Percentiles rank a stretch among this genome's conserved stretches.
Evolutionary conservation across 2,888 invertebrate genomes (phyloP).

Genomic region (Oegoconia quadripuncta): DNA sequence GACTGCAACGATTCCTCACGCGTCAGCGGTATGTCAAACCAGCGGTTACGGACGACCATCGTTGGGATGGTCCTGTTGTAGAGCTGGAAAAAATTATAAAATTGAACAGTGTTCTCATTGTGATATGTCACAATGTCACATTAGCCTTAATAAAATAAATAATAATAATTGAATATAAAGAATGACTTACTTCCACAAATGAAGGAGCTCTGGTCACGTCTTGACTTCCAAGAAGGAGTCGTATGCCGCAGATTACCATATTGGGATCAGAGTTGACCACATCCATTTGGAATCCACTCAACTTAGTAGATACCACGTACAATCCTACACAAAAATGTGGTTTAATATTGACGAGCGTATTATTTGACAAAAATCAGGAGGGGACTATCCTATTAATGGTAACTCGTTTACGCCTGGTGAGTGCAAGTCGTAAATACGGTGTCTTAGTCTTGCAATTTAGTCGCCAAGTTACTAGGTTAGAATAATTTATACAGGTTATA

Average conservation of each 20-base stretch:
- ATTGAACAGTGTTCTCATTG: constrained; percentile 1
- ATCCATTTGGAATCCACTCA: constrained; percentile 93
- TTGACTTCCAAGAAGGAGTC: constrained; percentile 92
- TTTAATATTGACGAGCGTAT: constrained; percentile 4
- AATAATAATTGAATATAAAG: constrained; percentile 1
- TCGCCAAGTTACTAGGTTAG: no score
- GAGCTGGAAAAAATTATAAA: constrained; percentile 54
- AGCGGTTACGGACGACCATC: constrained; percentile 86
- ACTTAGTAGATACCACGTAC: constrained; percentile 95
- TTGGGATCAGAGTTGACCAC: constrained; percentile 91
- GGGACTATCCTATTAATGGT: no score
- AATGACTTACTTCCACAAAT: constrained; percentile 81
- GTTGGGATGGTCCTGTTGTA: constrained; percentile 88
- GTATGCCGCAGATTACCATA: constrained; percentile 93
- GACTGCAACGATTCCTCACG: constrained; percentile 95
- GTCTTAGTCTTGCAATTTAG: no score
- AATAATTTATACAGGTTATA: no score
- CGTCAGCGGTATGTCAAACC: constrained; percentile 97
- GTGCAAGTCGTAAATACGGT: no score
- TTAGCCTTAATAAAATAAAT: not conserved
- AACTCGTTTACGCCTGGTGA: no score
- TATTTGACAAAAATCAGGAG: no score
- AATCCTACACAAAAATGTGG: constrained; percentile 78
- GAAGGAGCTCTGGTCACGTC: constrained; percentile 88
- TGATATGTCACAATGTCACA: no score